phyloP scores from a whole-genome alignment of 2,888 invertebrate genomes.

The Drepana falcataria region DNA sequence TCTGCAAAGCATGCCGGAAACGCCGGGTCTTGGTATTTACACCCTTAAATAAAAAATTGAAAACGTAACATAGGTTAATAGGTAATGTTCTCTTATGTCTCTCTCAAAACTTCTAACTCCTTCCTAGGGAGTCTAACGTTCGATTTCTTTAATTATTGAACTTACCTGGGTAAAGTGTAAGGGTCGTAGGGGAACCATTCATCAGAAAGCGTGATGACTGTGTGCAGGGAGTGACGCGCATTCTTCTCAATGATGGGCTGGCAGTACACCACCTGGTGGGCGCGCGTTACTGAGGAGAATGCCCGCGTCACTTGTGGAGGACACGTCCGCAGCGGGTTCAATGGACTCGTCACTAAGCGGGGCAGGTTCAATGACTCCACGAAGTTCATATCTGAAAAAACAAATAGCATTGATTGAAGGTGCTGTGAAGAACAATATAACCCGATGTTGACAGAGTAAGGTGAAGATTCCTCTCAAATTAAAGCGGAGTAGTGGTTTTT shows the following conservation, averaged over 20 bases:
- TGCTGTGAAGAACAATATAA: too few species aligned
- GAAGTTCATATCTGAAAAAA: conserved; percentile 84
- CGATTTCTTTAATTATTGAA: conserved; percentile 13
- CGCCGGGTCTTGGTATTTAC: too few species aligned
- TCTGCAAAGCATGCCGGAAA: too few species aligned
- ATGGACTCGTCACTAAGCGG: conserved; percentile 88
- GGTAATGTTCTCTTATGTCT: too few species aligned
- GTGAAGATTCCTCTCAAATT: too few species aligned
- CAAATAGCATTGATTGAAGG: too few species aligned
- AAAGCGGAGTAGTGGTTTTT: too few species aligned
- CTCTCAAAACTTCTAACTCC: too few species aligned
- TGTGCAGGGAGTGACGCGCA: conserved; percentile 73
- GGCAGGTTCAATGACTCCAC: conserved; percentile 90
- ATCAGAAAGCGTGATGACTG: conserved; percentile 68
- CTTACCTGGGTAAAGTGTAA: conserved; percentile 84
- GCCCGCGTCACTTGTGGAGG: conserved; percentile 86
- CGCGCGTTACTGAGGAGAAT: conserved; percentile 88
- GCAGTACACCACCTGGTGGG: conserved; percentile 95
- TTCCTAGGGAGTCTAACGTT: too few species aligned
- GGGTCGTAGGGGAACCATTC: conserved; percentile 96
- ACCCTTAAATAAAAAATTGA: too few species aligned
- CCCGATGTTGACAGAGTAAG: too few species aligned
- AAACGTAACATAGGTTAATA: too few species aligned
- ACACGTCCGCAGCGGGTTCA: conserved; percentile 94
- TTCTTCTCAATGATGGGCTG: conserved; percentile 94